A percentile compares a stretch with the other conserved stretches of the same genome.
Evolutionary conservation across 2,888 invertebrate genomes (phyloP).

Genomic region (Dilophus febrilis): DNA sequence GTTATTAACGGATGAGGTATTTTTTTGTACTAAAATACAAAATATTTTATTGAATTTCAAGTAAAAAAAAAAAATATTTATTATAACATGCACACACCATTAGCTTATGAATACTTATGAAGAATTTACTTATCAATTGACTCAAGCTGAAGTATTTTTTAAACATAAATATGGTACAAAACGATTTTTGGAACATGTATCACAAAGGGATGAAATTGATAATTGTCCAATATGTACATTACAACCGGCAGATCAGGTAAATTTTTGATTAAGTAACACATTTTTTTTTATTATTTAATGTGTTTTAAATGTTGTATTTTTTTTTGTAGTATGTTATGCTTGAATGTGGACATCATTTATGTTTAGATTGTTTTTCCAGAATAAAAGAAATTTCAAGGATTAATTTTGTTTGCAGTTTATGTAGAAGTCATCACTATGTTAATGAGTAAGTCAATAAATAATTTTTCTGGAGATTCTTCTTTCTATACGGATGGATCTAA

Average conservation of each 20-base stretch:
- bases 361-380: background rate
- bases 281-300: background rate
- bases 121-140: constrained; percentile 12
- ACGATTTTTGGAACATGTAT: constrained; percentile 45
- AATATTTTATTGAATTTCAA: too few relatives aligned
- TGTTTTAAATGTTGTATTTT: background rate
- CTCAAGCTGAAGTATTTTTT: constrained; percentile 14
- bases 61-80: too few relatives aligned
- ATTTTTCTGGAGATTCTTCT: too few relatives aligned
- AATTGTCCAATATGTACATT: constrained; percentile 54
- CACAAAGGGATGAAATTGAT: constrained; percentile 37
- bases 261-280: too few relatives aligned
- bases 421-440: constrained; percentile 34
- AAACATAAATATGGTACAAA: constrained; percentile 35
- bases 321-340: background rate
- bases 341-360: background rate
- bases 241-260: constrained; percentile 36
- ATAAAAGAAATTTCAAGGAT: background rate
- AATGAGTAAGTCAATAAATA: constrained; percentile 29
- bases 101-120: constrained; percentile 11
- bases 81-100: background rate
- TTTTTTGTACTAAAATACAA: too few relatives aligned
- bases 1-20: too few relatives aligned
- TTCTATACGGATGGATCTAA: too few relatives aligned
- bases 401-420: constrained; percentile 35